These are phyloP conservation scores for Drosophila testacea DNA, from an alignment of 2,888 invertebrate species.

Conservation along the genomic window DNA sequence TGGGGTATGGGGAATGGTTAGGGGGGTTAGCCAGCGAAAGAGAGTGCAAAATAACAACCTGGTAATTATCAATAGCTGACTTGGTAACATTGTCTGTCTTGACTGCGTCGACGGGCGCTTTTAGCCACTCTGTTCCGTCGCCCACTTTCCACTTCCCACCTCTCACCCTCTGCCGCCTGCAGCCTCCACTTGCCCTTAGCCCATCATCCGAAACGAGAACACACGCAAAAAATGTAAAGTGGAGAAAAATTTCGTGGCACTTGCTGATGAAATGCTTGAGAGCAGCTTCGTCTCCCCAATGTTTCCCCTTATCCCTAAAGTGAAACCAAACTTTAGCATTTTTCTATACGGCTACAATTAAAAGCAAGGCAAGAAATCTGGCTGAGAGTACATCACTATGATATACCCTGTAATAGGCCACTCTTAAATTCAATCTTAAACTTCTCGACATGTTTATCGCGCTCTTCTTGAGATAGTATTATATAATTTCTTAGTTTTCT, in stretches of 20 bases:
- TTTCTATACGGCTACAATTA: constrained; percentile 71
- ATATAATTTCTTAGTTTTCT: too few species aligned
- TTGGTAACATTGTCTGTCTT: constrained; percentile 76
- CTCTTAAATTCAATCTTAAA: background rate
- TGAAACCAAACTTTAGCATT: constrained; percentile 69
- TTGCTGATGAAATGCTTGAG: constrained; percentile 50
- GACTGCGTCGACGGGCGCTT: constrained; percentile 38
- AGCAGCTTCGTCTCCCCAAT: constrained; percentile 6
- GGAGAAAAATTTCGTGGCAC: constrained; percentile 64
- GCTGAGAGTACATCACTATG: background rate
- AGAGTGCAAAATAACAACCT: constrained; percentile 63
- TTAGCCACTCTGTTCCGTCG: background rate
- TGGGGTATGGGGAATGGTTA: background rate
- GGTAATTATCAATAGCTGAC: constrained; percentile 79
- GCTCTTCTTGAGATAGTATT: background rate
- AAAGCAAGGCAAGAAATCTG: constrained; percentile 32
- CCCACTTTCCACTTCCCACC: constrained; percentile 4
- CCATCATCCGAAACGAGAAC: constrained; percentile 67
- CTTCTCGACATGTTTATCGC: too few species aligned
- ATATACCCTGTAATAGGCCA: constrained; percentile 1
- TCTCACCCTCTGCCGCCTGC: constrained; percentile 19
- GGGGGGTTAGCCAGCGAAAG: constrained; percentile 9
- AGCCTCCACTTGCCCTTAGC: constrained; percentile 47
- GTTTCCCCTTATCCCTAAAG: constrained; percentile 7
- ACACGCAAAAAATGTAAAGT: constrained; percentile 79